Percentiles rank a stretch among this genome's conserved stretches.
These are phyloP conservation scores for Cyrtodaria siliqua DNA, from an alignment of 2,888 invertebrate genomes.

Conservation along the genomic window DNA sequence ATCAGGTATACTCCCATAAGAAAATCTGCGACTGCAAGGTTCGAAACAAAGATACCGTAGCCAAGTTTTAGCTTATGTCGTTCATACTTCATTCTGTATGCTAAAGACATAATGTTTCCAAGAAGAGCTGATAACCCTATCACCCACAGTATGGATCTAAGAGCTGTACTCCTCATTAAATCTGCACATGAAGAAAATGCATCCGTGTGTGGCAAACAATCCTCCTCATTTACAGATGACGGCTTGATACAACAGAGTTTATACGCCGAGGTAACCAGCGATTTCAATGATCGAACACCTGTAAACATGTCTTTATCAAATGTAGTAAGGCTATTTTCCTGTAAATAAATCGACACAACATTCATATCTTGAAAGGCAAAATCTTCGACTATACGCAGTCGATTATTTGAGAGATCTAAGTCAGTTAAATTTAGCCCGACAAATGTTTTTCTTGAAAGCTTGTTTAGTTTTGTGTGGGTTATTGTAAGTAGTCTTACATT, in stretches of 20 bases:
- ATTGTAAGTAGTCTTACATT: neutral
- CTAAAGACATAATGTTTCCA: conserved; percentile 58
- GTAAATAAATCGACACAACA: neutral
- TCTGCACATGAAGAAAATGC: conserved; percentile 67
- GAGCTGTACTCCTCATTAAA: conserved; percentile 60
- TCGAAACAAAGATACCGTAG: conserved; percentile 55
- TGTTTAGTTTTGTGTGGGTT: neutral
- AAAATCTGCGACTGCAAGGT: conserved; percentile 51
- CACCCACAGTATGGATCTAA: conserved; percentile 61
- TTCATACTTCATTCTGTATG: conserved; percentile 35
- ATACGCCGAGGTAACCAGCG: neutral
- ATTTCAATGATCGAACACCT: neutral
- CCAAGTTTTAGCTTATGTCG: conserved; percentile 22
- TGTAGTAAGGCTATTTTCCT: neutral
- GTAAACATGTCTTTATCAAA: conserved; percentile 4
- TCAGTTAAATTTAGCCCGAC: neutral
- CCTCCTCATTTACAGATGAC: conserved; percentile 44
- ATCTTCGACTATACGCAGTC: neutral
- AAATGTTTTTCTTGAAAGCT: neutral
- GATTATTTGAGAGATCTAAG: neutral
- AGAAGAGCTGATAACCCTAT: conserved; percentile 54
- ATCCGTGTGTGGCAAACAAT: conserved; percentile 41
- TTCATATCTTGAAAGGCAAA: neutral
- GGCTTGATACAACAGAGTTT: conserved; percentile 16
- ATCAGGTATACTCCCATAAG: conserved; percentile 32